Evolutionary conservation across 2,888 invertebrate genomes (phyloP), one percentile per base, ranked within the genome.

Genomic region (Thumatha senex): DNA sequence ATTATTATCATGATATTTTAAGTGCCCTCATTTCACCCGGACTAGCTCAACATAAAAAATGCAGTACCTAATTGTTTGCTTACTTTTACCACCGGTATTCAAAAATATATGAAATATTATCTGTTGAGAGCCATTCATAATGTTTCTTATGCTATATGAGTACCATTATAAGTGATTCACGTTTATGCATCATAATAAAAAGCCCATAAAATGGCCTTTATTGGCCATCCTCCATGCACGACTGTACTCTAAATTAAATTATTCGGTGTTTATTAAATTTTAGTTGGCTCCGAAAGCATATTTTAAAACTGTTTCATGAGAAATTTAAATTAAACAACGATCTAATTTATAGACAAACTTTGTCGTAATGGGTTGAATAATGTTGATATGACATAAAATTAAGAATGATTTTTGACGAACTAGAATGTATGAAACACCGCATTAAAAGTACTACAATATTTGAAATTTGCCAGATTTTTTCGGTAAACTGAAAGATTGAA

Each of bases 111-210:
- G 67, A 72, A 77, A 75, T 74, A 65, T 77, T 77, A 76, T 77
- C 76, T 77, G 71, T 72, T 64, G 74, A 78, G 75, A 69, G 73
- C 59, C 63, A 67, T 60, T 67, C 65, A 69, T 80, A 78, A 74
- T 73, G 80, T 82, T 81, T 81, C 69, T 77, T 72, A 65, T 78
- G 74, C 68, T 68, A 71, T 67, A 70, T 67, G 65, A 67, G 60
- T 2, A 40, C 56, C 83, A 80, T 87, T 84, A 85, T 78, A 77
- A 78, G 76, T 87, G 86, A 89, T 90, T 87, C 84, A 89, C 82
- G 85, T 84, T 87, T 84, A 85, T 89, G 87, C 83, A 84, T 88
- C 89, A 89, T 85, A 88, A 89, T 91, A 90, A 90, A 90, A 90
- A 80, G 64, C 77, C 83, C 73, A 89, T 91, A 85, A 91, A 90